Conservation (phyloP, 2,888 invertebrate species). For the Spodoptera exigua region DNA sequence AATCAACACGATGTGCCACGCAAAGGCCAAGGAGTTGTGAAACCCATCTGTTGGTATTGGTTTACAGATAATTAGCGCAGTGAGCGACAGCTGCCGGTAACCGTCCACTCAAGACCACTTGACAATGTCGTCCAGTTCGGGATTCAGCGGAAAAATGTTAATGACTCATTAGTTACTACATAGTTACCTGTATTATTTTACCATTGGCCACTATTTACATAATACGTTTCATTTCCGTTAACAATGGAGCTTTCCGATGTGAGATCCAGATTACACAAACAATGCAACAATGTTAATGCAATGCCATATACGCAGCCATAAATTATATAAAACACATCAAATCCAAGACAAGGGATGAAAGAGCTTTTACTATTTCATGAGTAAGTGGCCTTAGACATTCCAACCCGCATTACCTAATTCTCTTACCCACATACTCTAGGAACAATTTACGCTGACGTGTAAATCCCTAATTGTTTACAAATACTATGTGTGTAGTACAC, state of each 20-base stretch:
- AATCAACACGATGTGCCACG: constrained; percentile 63
- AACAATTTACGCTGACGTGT: constrained; percentile 22
- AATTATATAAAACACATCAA: constrained; percentile 24
- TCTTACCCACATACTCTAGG: constrained; percentile 30
- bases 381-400: constrained; percentile 29
- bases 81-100: constrained; percentile 75
- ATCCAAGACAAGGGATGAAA: constrained; percentile 16
- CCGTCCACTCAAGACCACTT: constrained; percentile 61
- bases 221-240: neutral
- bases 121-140: constrained; percentile 61
- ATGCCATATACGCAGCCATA: neutral
- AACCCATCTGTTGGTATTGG: constrained; percentile 73
- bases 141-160: constrained; percentile 37
- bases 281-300: neutral
- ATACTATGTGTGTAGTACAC: constrained; percentile 46
- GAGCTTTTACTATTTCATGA: constrained; percentile 1
- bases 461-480: constrained; percentile 58
- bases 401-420: constrained; percentile 8
- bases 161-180: constrained; percentile 38
- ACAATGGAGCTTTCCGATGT: neutral
- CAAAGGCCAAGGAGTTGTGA: constrained; percentile 69
- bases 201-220: neutral
- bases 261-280: neutral
- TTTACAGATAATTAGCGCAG: constrained; percentile 79
- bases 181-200: constrained; percentile 6